phyloP scores from a whole-genome alignment of 1,140 invertebrate species.

The Stegodyphus mimosarum region DNA sequence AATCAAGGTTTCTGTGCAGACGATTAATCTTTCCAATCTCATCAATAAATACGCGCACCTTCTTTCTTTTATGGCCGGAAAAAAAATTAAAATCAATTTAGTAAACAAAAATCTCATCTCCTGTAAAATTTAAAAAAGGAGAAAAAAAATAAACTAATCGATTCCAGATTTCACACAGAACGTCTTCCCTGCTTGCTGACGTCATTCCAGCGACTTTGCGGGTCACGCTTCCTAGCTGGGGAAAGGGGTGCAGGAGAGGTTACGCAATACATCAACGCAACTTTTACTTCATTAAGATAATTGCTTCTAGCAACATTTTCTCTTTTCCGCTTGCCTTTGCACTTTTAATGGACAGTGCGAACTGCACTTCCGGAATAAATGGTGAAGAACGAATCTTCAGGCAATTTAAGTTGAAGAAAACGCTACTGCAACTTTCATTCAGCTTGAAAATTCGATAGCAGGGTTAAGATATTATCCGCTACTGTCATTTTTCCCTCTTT shows the following conservation, averaged over 20 bases:
- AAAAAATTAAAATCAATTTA: not conserved
- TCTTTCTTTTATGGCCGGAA: not conserved
- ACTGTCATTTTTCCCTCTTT: too few relatives aligned
- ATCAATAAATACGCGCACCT: not conserved
- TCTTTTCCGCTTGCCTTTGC: slow-evolving; percentile 23
- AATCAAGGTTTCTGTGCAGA: slow-evolving; percentile 88
- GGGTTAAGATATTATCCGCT: too few relatives aligned
- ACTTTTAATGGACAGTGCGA: slow-evolving; percentile 27
- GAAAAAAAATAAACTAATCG: not conserved
- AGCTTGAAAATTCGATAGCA: too few relatives aligned
- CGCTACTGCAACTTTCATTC: too few relatives aligned
- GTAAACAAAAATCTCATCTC: not conserved
- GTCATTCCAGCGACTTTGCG: not conserved
- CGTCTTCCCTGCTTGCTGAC: not conserved
- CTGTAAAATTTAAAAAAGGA: not conserved
- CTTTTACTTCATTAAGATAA: slow-evolving; percentile 52
- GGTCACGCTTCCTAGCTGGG: slow-evolving; percentile 12
- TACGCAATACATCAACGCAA: slow-evolving; percentile 1
- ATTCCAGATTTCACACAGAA: not conserved
- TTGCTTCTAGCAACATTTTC: slow-evolving; percentile 27
- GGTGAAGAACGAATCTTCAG: not conserved
- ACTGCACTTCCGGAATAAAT: not conserved
- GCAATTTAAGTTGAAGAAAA: slow-evolving; percentile 2
- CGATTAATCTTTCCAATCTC: not conserved
- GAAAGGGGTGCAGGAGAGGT: not conserved